Conservation (phyloP, 2,113 vertebrate genomes). For the Trematocara nigrifrons region DNA sequence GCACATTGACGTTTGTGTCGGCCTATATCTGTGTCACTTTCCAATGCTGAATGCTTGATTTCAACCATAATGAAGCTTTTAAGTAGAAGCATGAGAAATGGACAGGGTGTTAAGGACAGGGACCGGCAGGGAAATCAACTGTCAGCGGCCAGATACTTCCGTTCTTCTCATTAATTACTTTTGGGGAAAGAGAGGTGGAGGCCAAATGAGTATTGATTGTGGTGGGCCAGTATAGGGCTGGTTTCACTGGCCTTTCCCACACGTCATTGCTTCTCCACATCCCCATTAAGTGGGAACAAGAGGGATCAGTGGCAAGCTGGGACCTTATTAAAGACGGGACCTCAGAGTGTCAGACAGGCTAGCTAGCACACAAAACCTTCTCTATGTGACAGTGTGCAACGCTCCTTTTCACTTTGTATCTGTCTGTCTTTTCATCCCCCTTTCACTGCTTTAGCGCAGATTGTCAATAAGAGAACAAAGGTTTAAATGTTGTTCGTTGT, state of each 20-base stretch:
- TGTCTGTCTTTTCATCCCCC: not conserved
- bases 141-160: constrained; percentile 60
- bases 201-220: constrained; percentile 72
- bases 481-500: constrained; percentile 4
- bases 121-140: constrained; percentile 63
- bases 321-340: constrained; percentile 61
- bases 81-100: constrained; percentile 42
- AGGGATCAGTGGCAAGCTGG: constrained; percentile 55
- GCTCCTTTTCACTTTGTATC: constrained; percentile 5
- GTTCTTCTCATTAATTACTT: constrained; percentile 70
- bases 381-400: constrained; percentile 5
- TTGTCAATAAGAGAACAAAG: constrained; percentile 19
- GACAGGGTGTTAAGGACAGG: constrained; percentile 48
- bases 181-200: constrained; percentile 49
- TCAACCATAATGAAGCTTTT: constrained; percentile 60
- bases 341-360: constrained; percentile 40
- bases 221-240: constrained; percentile 42
- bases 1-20: not conserved
- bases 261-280: constrained; percentile 64
- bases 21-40: constrained; percentile 21
- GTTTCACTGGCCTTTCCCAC: constrained; percentile 58
- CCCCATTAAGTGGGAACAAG: constrained; percentile 68
- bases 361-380: constrained; percentile 15
- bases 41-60: constrained; percentile 27
- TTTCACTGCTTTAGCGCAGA: not conserved